Conservation (phyloP, 2,797 vertebrate genomes). For the Valencia hispanica region DNA sequence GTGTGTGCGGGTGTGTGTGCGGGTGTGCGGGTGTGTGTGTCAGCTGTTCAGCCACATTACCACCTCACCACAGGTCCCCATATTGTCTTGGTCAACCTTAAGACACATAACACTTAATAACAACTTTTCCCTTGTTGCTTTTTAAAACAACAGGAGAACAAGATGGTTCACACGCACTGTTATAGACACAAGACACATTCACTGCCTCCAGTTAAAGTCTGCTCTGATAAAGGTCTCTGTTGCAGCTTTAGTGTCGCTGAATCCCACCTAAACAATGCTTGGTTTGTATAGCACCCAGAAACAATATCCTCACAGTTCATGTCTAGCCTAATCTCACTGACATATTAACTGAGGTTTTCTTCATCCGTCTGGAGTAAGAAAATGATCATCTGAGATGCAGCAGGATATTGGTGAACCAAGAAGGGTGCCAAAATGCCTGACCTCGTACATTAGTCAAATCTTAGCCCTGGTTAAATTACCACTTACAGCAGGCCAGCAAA, state of each 20-base stretch:
- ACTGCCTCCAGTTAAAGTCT: slow-evolving; percentile 35
- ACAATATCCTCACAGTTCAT: slow-evolving; percentile 55
- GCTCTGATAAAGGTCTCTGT: slow-evolving; percentile 63
- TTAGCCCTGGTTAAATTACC: background rate
- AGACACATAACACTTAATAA: slow-evolving; percentile 9
- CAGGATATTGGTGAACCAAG: background rate
- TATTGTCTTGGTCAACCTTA: slow-evolving; percentile 57
- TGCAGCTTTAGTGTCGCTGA: slow-evolving; percentile 46
- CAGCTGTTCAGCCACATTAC: slow-evolving; percentile 71
- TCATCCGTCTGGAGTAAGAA: slow-evolving; percentile 28
- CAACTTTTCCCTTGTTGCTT: slow-evolving; percentile 26
- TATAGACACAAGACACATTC: slow-evolving; percentile 21
- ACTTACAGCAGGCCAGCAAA: background rate
- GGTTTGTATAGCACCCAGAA: slow-evolving; percentile 58
- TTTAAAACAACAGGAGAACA: slow-evolving; percentile 63
- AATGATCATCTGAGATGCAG: slow-evolving; percentile 5
- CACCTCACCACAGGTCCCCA: slow-evolving; percentile 54
- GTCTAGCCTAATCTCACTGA: slow-evolving; percentile 54
- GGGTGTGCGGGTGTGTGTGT: background rate
- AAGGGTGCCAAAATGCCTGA: background rate
- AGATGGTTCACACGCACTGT: slow-evolving; percentile 16
- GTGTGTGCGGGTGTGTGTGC: background rate
- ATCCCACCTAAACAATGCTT: slow-evolving; percentile 55
- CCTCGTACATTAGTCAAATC: background rate
- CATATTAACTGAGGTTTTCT: slow-evolving; percentile 43